Conservation (phyloP, 2,113 vertebrate species). For the Trematocara macrostoma region DNA sequence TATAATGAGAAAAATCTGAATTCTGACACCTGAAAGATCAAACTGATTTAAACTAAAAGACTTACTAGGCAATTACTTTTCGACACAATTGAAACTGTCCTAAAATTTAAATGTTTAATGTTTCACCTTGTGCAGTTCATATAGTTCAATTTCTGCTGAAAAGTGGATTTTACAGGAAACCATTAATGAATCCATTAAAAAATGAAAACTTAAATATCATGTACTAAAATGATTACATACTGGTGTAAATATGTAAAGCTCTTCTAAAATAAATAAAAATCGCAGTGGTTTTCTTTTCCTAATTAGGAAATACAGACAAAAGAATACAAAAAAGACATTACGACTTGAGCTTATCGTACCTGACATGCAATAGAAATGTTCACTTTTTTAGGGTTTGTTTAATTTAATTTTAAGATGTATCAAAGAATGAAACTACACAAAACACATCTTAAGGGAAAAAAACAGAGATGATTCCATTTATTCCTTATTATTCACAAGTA, state of each 20-base stretch:
- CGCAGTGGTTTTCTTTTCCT: background rate
- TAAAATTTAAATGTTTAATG: background rate
- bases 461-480: conserved; percentile 27
- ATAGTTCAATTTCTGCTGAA: background rate
- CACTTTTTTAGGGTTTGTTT: background rate
- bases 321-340: background rate
- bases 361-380: background rate
- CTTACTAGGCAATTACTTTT: background rate
- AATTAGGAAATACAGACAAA: background rate
- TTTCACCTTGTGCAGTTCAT: background rate
- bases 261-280: background rate
- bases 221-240: background rate
- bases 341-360: background rate
- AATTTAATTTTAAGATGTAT: background rate
- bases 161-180: background rate
- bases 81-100: background rate
- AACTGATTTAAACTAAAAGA: background rate
- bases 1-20: background rate
- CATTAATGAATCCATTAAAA: background rate
- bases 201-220: background rate
- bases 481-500: conserved; percentile 20
- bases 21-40: background rate
- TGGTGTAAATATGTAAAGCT: background rate
- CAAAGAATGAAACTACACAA: background rate
- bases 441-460: conserved; percentile 21